phyloP scores from a whole-genome alignment of 2,888 invertebrate genomes.

The Dorcus hopei region DNA sequence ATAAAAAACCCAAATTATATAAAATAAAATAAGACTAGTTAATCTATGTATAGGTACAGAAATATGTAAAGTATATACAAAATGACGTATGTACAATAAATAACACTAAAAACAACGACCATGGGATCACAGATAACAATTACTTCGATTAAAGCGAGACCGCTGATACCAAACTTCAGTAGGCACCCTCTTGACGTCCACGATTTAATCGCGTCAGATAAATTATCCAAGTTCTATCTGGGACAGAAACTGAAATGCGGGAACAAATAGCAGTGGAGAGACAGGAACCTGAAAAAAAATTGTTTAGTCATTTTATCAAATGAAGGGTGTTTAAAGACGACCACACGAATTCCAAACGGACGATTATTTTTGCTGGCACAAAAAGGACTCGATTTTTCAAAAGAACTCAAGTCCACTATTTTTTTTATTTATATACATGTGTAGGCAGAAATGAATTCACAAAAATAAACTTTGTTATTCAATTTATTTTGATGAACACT shows the following conservation, averaged over 20 bases:
- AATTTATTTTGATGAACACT: too few species aligned
- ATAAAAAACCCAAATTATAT: not conserved
- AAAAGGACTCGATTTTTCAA: not conserved
- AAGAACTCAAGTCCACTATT: too few species aligned
- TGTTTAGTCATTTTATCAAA: slow-evolving; percentile 17
- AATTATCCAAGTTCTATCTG: slow-evolving; percentile 49
- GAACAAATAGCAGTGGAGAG: slow-evolving; percentile 85
- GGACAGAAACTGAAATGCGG: slow-evolving; percentile 83
- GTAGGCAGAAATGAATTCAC: too few species aligned
- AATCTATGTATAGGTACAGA: not conserved
- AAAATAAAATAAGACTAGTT: not conserved
- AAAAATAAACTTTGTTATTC: too few species aligned
- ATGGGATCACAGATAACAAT: too few species aligned
- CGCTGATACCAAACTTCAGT: too few species aligned
- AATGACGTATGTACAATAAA: not conserved
- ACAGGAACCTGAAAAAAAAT: slow-evolving; percentile 71
- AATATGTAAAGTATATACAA: not conserved
- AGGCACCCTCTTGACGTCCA: too few species aligned
- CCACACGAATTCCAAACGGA: not conserved
- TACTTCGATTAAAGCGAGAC: too few species aligned
- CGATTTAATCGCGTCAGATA: not conserved
- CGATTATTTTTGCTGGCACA: slow-evolving; percentile 1
- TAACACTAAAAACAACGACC: too few species aligned
- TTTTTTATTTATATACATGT: too few species aligned
- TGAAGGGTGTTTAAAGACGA: not conserved